Base-by-base conservation (phyloP, 2,113 vertebrate genomes). In the Aix galericulata region DNA sequence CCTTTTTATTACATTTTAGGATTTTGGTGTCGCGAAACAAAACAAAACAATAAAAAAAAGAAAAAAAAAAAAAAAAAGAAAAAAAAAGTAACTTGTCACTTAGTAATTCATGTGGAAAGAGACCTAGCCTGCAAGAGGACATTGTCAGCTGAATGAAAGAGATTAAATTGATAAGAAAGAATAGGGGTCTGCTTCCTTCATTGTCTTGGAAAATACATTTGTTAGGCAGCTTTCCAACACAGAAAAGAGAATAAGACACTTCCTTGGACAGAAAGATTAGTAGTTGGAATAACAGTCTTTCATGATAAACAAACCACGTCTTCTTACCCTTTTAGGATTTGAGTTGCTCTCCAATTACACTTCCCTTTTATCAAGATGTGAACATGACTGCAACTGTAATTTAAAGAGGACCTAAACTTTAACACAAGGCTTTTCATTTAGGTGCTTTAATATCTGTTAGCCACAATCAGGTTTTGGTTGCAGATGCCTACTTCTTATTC, bases 121-220 rank as follows among this genome's bases (percentile, higher is more conserved):
- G 74, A 69, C 62, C 87, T 91, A 93, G 75, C 15, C 75, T 94
- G 58, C 58, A 82, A 88, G 71, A 82, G 81, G 86, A 94, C 80
- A 79, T 91, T 94, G 88, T 86, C 88, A 94, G 77, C 74, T 84
- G 86, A 95, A 87, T 92, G 92, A 90, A 90, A 94, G 88, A 93
- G 95, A 94, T 94, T 84, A 88, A 96, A 94, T 82, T 97, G 80
- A 88, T 96, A 93, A 95, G 91, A 72, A 93, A 93, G 86, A 95
- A 92, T 87, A 93, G 91, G 92, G 66, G 58, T 88, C 73, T 92
- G 73, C 73, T 96, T 93, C 67, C 48, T 91, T 94, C 80, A 92
- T 95, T 96, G 92, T 96, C 90, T 92, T 93, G 83, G 83, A 92
- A 97, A 93, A 91, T 79, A 68, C 80, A 94, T 95, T 95, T 91